These are phyloP conservation scores for Idaea dimidiata DNA, from an alignment of 2,888 invertebrate genomes.

Conservation along the genomic window DNA sequence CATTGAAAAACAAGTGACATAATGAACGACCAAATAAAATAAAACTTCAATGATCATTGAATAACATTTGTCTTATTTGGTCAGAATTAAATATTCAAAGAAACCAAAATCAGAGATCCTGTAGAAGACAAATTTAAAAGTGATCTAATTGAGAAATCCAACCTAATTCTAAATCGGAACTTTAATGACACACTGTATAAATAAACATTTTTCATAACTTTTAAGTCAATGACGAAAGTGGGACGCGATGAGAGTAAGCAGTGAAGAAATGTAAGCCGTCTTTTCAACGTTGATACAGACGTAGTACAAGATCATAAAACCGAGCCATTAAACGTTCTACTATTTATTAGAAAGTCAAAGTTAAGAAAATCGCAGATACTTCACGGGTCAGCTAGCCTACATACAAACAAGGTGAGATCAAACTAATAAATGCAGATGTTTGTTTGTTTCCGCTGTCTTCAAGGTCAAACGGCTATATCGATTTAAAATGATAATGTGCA, in stretches of 20 bases:
- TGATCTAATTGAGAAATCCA: slow-evolving; percentile 22
- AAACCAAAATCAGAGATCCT: slow-evolving; percentile 18
- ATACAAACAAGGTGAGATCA: neutral
- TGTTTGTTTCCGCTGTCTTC: neutral
- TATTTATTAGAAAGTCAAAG: slow-evolving; percentile 22
- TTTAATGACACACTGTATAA: slow-evolving; percentile 29
- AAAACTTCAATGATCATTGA: slow-evolving; percentile 14
- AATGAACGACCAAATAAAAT: slow-evolving; percentile 36
- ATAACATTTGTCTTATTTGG: slow-evolving; percentile 24
- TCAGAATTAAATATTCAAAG: slow-evolving; percentile 22
- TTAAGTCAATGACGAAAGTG: slow-evolving; percentile 38
- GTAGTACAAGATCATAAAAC: slow-evolving; percentile 34
- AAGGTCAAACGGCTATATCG: neutral
- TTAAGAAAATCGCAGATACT: slow-evolving; percentile 16
- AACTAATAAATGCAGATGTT: neutral
- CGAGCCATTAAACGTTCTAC: slow-evolving; percentile 14
- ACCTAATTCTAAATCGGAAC: slow-evolving; percentile 35
- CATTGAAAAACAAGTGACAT: slow-evolving; percentile 53
- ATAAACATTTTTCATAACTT: slow-evolving; percentile 37
- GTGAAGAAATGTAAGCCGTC: slow-evolving; percentile 32
- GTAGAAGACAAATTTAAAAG: slow-evolving; percentile 25
- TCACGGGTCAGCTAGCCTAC: slow-evolving; percentile 10
- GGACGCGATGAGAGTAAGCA: slow-evolving; percentile 37
- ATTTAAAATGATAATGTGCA: neutral
- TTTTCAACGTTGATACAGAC: slow-evolving; percentile 33